Percentiles rank a stretch among this genome's conserved stretches.
Conservation (phyloP, 2,113 vertebrate genomes). For the Laticauda laticaudata region DNA sequence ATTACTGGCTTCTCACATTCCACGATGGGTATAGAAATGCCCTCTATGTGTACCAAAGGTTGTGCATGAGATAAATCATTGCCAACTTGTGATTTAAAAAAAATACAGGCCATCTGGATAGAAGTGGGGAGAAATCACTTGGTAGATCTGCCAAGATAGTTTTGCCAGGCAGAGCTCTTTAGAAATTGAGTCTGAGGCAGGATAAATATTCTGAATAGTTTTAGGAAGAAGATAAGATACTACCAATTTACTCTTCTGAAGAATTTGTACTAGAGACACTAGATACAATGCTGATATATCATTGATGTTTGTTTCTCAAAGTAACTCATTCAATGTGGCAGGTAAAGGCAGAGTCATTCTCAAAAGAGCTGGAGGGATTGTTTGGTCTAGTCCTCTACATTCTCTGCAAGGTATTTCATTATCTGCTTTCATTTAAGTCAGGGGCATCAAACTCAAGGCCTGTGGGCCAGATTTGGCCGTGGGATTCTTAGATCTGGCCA, state of each 20-base stretch:
- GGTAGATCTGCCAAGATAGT: neutral
- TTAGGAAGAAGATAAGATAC: neutral
- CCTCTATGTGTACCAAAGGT: neutral
- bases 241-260: neutral
- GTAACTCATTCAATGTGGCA: neutral
- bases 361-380: neutral
- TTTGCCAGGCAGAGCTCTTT: neutral
- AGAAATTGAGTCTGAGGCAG: neutral
- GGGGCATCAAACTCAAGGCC: too few species aligned
- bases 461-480: too few species aligned
- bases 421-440: too few species aligned
- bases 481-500: too few species aligned
- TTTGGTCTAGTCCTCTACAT: neutral
- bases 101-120: neutral
- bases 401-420: neutral
- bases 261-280: neutral
- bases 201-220: neutral
- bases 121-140: neutral
- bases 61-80: neutral
- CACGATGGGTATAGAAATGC: neutral
- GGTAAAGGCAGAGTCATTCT: neutral
- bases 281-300: neutral
- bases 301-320: neutral
- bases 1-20: constrained; percentile 6
- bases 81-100: neutral